Base-by-base conservation (phyloP, 2,888 invertebrate species). In the Papilio demoleus region DNA sequence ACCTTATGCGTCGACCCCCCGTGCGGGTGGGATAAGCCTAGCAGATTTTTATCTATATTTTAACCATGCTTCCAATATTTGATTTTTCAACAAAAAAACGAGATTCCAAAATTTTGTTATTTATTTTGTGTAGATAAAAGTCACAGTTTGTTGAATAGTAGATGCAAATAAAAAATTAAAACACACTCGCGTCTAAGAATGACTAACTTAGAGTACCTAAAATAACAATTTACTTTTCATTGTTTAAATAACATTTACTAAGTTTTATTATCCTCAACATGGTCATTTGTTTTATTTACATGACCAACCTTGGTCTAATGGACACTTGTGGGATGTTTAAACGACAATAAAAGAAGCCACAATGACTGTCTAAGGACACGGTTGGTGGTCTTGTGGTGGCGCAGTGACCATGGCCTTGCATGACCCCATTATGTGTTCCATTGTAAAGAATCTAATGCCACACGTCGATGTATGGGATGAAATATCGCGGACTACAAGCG, bases 381-480 rank as follows among this genome's bases (percentile, higher is more conserved):
- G 68, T 50, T 59, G 68, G 68, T 68, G 68, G 68, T 67, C 66
- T 60, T 11, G 60, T 22, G 62, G 67, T 70, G 61, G 59, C 68
- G 60, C 50, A 67, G 31, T 69, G 69, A 65, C 74, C 73, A 65
- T 73, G 70, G 60, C 66, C 65, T 70, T 68, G 62, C 68, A 70
- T 70, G 67, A 65, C 68, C 68, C 67, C 53, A 40, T 45, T 65
- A 53, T 40, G 56, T 40, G 36, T 64, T 61, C 71, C 62, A 72
- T 72, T 72, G 72, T 70, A 67, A 70, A 59, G 17, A 68, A 72
- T 70, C 62, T 70, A 61, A 67, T 67, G 60, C 40, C 61, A 38
- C 63, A 34, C 12, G n/a, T 36, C 34, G 56, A 66, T 24, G 22
- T 59, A 68, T 65, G 68, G 6, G 19, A 65, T 50, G 65, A 62